Conservation (phyloP, 2,888 invertebrate genomes). For the Melanchra persicariae region DNA sequence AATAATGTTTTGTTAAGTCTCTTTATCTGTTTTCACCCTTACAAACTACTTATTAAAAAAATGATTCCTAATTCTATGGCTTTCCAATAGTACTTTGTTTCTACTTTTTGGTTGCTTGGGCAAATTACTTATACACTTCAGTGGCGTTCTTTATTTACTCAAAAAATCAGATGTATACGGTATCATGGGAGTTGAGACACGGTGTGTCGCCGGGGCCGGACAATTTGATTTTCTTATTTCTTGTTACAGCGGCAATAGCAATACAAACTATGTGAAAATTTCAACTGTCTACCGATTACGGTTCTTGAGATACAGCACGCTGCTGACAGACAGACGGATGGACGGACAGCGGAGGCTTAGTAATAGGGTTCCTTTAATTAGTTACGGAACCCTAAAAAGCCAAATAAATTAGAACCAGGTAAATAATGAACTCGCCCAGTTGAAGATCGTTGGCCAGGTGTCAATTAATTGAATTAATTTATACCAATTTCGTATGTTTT, state of each 20-base stretch:
- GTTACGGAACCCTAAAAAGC: too few relatives aligned
- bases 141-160: background rate
- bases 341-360: too few relatives aligned
- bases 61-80: too few relatives aligned
- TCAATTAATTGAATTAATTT: slow-evolving; percentile 13
- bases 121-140: background rate
- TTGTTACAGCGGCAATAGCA: too few relatives aligned
- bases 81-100: background rate
- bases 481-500: slow-evolving; percentile 16
- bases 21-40: background rate
- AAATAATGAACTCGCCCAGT: background rate
- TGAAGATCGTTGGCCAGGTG: background rate
- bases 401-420: background rate
- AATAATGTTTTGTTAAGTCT: background rate
- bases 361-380: too few relatives aligned
- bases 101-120: background rate
- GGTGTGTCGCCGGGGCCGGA: too few relatives aligned
- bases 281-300: too few relatives aligned
- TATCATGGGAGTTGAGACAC: background rate
- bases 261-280: too few relatives aligned
- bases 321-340: too few relatives aligned
- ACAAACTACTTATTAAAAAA: too few relatives aligned
- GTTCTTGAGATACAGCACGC: too few relatives aligned
- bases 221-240: too few relatives aligned
- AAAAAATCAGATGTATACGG: background rate